Conservation (phyloP, 2,888 invertebrate genomes). For the Teinopalpus imperialis region DNA sequence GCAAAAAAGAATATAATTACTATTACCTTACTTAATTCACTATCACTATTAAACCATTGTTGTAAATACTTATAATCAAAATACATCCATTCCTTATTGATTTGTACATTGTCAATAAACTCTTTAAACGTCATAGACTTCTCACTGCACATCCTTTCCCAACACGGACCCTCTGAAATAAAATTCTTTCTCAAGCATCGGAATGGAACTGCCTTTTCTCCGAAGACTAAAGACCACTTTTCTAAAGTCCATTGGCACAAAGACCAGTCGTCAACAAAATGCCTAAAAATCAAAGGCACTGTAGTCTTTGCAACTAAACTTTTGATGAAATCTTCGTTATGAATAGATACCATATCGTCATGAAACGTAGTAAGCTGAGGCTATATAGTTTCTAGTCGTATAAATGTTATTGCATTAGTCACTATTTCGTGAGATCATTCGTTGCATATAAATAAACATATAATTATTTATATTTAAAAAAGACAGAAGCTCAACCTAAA, state of each 20-base stretch:
- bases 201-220: constrained; percentile 80
- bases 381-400: too few relatives aligned
- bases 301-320: constrained; percentile 46
- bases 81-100: constrained; percentile 86
- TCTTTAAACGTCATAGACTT: constrained; percentile 83
- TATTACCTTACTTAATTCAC: constrained; percentile 81
- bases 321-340: constrained; percentile 51
- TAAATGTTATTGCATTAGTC: constrained; percentile 13
- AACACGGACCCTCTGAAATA: constrained; percentile 84
- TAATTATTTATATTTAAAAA: too few relatives aligned
- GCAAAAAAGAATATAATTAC: constrained; percentile 17
- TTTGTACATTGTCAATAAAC: constrained; percentile 74
- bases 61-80: constrained; percentile 92
- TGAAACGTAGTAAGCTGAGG: too few relatives aligned
- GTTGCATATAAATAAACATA: neutral
- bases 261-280: constrained; percentile 79
- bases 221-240: constrained; percentile 83
- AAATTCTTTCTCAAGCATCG: constrained; percentile 67
- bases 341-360: constrained; percentile 44
- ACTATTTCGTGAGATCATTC: constrained; percentile 12
- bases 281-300: constrained; percentile 78
- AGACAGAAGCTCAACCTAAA: too few relatives aligned
- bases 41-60: constrained; percentile 83
- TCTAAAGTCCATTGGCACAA: constrained; percentile 82
- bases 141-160: constrained; percentile 88